These are phyloP conservation scores for Mylabris phalerata DNA, from an alignment of 1,140 invertebrate genomes.

Conservation along the genomic window DNA sequence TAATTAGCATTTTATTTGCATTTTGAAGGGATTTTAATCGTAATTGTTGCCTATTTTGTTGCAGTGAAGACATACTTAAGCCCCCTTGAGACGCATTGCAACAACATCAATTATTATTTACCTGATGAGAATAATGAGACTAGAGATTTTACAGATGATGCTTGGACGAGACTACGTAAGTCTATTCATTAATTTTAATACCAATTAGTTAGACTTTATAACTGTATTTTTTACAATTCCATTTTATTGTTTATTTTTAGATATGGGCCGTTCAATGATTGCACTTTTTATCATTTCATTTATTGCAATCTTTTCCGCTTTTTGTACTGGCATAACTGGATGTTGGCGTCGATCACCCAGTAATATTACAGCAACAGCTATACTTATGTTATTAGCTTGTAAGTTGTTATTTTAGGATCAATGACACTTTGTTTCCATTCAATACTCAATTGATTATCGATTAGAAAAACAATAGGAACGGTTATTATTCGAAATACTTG, in stretches of 20 bases:
- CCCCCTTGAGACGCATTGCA: constrained; percentile 89
- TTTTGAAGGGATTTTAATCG: too few species aligned
- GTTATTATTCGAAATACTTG: too few species aligned
- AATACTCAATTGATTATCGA: too few species aligned
- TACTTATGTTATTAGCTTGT: constrained; percentile 85
- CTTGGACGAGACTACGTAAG: constrained; percentile 78
- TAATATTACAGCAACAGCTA: constrained; percentile 87
- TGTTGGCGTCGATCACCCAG: constrained; percentile 89
- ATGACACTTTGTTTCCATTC: not conserved
- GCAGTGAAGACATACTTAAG: constrained; percentile 84
- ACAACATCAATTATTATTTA: constrained; percentile 90
- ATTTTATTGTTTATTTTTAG: constrained; percentile 48
- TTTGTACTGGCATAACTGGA: constrained; percentile 84
- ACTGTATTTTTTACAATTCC: constrained; percentile 8
- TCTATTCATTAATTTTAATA: constrained; percentile 22
- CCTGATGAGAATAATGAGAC: constrained; percentile 78
- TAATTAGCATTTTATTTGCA: too few species aligned
- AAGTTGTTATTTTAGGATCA: constrained; percentile 42
- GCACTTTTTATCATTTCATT: constrained; percentile 87
- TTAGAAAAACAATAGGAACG: too few species aligned
- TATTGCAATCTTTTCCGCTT: constrained; percentile 82
- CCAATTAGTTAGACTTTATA: too few species aligned
- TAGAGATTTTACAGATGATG: constrained; percentile 70
- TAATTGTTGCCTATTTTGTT: constrained; percentile 40
- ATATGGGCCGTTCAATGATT: constrained; percentile 86